Evolutionary conservation across 2,797 vertebrate genomes (phyloP).

Genomic region (Psittacula derbiana): DNA sequence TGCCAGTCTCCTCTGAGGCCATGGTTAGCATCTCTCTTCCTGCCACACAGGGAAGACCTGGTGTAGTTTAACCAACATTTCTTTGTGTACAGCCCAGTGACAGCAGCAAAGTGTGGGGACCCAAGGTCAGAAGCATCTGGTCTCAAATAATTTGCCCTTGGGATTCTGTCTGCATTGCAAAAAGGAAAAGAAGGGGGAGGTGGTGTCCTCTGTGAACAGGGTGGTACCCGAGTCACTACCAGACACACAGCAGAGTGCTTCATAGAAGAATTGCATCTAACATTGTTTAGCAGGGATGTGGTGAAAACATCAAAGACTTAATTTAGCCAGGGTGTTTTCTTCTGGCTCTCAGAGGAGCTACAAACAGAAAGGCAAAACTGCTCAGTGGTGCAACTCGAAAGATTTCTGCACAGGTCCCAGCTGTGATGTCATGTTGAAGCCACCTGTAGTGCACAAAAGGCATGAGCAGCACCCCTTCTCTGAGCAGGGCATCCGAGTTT

Average conservation of each 20-base stretch:
- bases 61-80: fast-evolving
- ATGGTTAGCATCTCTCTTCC: not conserved
- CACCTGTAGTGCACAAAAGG: not conserved
- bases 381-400: not conserved
- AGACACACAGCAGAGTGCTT: not conserved
- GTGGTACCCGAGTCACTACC: not conserved
- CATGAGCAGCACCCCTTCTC: not conserved
- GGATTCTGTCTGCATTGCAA: not conserved
- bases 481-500: not conserved
- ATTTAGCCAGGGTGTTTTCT: not conserved
- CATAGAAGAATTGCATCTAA: not conserved
- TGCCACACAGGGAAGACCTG: not conserved
- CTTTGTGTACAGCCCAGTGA: not conserved
- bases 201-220: not conserved
- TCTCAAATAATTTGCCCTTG: not conserved
- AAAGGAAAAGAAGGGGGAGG: not conserved
- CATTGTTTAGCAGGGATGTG: not conserved
- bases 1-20: not conserved
- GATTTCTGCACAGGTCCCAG: not conserved
- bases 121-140: not conserved
- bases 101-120: not conserved
- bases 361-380: not conserved
- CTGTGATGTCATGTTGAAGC: not conserved
- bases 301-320: not conserved
- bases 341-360: not conserved